phyloP scores from a whole-genome alignment of 2,113 vertebrate species.

The Theristicus caerulescens region DNA sequence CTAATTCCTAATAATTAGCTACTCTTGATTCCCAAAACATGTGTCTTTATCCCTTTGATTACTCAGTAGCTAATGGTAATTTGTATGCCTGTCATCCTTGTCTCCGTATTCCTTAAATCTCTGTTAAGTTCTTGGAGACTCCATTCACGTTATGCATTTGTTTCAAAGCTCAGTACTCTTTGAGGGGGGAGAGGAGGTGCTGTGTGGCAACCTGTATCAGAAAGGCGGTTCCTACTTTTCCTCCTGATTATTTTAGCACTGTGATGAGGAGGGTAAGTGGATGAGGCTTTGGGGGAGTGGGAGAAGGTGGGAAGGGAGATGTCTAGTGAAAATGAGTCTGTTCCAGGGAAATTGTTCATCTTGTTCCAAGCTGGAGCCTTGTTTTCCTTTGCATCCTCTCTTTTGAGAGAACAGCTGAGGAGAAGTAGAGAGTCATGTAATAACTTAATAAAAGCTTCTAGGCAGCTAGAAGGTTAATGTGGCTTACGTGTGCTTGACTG shows the following conservation, averaged over 20 bases:
- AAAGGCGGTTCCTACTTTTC: background rate
- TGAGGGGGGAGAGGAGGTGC: background rate
- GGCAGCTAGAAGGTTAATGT: background rate
- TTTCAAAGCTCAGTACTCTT: background rate
- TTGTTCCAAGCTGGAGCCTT: background rate
- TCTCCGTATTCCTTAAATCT: background rate
- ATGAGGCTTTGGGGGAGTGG: background rate
- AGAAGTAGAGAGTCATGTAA: background rate
- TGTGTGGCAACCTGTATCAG: rapidly evolving
- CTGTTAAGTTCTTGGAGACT: background rate
- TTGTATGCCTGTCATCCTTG: background rate
- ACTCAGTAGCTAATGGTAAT: background rate
- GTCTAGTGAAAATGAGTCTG: background rate
- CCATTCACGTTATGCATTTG: background rate
- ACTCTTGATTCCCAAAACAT: background rate
- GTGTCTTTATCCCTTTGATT: conserved; percentile 11
- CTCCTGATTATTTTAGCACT: background rate
- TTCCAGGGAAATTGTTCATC: background rate
- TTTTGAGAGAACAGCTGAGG: background rate
- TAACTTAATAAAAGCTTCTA: background rate
- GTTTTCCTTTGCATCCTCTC: background rate
- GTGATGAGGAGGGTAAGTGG: background rate
- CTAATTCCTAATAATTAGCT: conserved; percentile 2
- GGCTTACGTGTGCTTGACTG: background rate
- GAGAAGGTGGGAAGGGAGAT: background rate